Conservation (phyloP, 2,113 vertebrate species). For the Oostethus manadensis region DNA sequence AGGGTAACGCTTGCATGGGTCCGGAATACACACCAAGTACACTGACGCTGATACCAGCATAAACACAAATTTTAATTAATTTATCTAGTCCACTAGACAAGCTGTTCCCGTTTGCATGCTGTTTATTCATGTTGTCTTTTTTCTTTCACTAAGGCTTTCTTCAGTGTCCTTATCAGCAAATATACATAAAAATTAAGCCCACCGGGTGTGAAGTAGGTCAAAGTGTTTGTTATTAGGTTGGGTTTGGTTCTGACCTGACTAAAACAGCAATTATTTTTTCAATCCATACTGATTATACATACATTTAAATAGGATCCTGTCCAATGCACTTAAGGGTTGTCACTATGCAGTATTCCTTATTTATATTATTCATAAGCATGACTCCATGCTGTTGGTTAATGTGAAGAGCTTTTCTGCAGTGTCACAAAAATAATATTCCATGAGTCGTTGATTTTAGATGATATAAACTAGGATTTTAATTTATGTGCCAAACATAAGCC, state of each 20-base stretch:
- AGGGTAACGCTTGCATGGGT: constrained; percentile 33
- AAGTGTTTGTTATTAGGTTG: constrained; percentile 57
- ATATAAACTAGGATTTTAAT: constrained; percentile 35
- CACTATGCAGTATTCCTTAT: constrained; percentile 32
- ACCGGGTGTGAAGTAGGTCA: constrained; percentile 64
- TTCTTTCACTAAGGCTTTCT: constrained; percentile 46
- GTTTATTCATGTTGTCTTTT: constrained; percentile 60
- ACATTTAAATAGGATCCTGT: constrained; percentile 48
- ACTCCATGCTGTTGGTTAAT: constrained; percentile 38
- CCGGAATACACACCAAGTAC: not conserved
- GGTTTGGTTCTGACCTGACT: constrained; percentile 32
- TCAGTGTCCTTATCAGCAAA: constrained; percentile 67
- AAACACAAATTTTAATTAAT: constrained; percentile 4
- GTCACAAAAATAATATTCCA: constrained; percentile 9
- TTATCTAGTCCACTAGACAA: constrained; percentile 17
- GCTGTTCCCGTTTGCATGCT: constrained; percentile 9
- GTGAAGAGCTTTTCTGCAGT: constrained; percentile 35
- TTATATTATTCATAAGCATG: constrained; percentile 6
- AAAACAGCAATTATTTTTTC: constrained; percentile 54
- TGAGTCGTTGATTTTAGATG: constrained; percentile 29
- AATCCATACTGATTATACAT: constrained; percentile 19
- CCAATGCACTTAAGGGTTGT: constrained; percentile 39
- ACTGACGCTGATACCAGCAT: not conserved
- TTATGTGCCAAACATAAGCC: constrained; percentile 26
- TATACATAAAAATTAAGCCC: constrained; percentile 49